These are phyloP conservation scores for Cheilosia impressa DNA, from an alignment of 2,888 invertebrate genomes.

Conservation along the genomic window DNA sequence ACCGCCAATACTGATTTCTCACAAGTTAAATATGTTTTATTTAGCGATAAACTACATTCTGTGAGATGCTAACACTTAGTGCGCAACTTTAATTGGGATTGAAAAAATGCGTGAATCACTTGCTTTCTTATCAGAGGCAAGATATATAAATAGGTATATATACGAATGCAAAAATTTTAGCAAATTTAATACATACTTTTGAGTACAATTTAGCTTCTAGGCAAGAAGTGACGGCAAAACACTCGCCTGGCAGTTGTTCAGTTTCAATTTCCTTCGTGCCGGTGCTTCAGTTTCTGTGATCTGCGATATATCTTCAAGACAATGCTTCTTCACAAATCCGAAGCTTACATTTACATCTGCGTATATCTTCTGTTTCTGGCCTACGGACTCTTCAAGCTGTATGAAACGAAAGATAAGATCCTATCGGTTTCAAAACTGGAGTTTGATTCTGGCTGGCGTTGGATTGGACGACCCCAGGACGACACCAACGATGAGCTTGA, in stretches of 20 bases:
- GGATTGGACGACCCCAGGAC: slow-evolving; percentile 80
- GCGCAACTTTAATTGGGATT: background rate
- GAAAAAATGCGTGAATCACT: slow-evolving; percentile 45
- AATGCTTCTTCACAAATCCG: slow-evolving; percentile 75
- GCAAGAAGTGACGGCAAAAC: background rate
- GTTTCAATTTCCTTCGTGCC: background rate
- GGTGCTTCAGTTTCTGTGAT: slow-evolving; percentile 3
- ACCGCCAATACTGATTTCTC: background rate
- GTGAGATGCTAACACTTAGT: background rate
- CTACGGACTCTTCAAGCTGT: slow-evolving; percentile 79
- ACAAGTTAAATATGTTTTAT: slow-evolving; percentile 5
- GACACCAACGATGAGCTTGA: slow-evolving; percentile 82
- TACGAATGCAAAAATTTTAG: too few relatives aligned
- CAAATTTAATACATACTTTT: too few relatives aligned
- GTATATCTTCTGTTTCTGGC: slow-evolving; percentile 81
- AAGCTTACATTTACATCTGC: slow-evolving; percentile 79
- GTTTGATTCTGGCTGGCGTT: slow-evolving; percentile 79
- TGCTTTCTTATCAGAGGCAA: slow-evolving; percentile 12
- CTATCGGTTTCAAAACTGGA: slow-evolving; percentile 77
- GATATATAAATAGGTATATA: too few relatives aligned
- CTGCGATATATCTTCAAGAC: slow-evolving; percentile 30
- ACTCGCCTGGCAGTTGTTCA: background rate
- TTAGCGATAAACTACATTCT: slow-evolving; percentile 23
- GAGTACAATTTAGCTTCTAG: too few relatives aligned
- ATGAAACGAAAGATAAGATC: slow-evolving; percentile 78